phyloP scores from a whole-genome alignment of 2,113 vertebrate genomes.

The Zosterops hypoxanthus region DNA sequence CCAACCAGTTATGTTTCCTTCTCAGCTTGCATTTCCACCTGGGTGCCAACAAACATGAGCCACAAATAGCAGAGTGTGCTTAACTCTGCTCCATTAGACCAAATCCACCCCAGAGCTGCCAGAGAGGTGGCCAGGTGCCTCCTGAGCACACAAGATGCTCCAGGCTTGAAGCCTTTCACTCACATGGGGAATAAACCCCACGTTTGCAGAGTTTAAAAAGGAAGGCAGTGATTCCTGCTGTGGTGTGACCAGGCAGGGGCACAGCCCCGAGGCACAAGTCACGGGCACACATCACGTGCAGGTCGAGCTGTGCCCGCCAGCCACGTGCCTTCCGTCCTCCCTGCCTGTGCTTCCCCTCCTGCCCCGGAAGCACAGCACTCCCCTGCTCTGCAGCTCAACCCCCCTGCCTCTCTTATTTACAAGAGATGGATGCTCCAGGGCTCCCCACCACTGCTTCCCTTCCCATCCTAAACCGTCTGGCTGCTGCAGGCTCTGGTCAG shows the following conservation, averaged over 20 bases:
- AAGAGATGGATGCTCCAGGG: background rate
- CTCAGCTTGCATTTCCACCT: background rate
- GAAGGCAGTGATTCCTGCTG: background rate
- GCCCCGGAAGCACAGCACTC: background rate
- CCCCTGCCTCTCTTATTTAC: background rate
- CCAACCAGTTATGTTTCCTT: background rate
- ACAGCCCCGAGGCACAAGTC: background rate
- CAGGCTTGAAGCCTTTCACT: background rate
- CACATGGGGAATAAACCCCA: fast-evolving
- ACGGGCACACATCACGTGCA: fast-evolving
- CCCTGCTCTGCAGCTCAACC: background rate
- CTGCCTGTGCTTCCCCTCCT: background rate
- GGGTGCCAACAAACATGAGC: background rate
- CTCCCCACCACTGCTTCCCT: background rate
- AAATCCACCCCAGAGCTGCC: background rate
- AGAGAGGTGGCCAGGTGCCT: background rate
- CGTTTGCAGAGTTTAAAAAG: background rate
- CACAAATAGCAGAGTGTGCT: background rate
- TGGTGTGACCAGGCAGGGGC: background rate
- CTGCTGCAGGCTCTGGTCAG: fast-evolving
- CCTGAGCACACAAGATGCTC: background rate
- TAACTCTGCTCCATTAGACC: background rate
- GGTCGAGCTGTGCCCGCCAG: fast-evolving
- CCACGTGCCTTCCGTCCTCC: fast-evolving
- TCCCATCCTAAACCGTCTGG: fast-evolving